Percentiles rank a stretch among this genome's conserved stretches.
Conservation (phyloP, 2,888 invertebrate species). For the Drosophila histrio region DNA sequence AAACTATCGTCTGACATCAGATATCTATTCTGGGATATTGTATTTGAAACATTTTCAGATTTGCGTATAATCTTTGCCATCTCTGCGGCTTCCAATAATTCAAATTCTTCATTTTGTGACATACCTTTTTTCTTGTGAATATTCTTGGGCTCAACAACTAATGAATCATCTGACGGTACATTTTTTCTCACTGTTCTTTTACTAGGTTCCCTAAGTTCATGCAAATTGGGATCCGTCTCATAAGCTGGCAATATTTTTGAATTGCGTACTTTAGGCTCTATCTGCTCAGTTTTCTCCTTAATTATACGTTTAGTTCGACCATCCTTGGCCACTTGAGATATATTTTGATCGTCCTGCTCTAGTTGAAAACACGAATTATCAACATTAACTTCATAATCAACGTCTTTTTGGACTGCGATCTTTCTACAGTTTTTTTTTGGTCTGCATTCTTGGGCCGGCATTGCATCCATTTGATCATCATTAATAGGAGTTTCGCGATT, state of each 20-base stretch:
- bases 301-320: too few relatives aligned
- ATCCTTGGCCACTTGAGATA: neutral
- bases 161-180: neutral
- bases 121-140: neutral
- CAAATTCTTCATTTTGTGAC: conserved; percentile 1
- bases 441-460: neutral
- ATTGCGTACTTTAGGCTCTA: neutral
- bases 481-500: too few relatives aligned
- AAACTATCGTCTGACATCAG: neutral
- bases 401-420: neutral
- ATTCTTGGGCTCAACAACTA: neutral
- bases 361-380: conserved; percentile 8
- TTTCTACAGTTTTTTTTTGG: neutral
- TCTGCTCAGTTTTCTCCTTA: neutral
- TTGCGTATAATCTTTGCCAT: neutral
- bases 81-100: neutral
- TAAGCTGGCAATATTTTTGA: neutral
- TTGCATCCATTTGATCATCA: neutral
- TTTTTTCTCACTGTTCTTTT: neutral
- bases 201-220: neutral
- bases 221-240: neutral
- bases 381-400: neutral
- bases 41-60: neutral
- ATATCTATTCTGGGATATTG: neutral
- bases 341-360: neutral